Conservation (phyloP, 2,888 invertebrate species). For the Phortica magna region DNA sequence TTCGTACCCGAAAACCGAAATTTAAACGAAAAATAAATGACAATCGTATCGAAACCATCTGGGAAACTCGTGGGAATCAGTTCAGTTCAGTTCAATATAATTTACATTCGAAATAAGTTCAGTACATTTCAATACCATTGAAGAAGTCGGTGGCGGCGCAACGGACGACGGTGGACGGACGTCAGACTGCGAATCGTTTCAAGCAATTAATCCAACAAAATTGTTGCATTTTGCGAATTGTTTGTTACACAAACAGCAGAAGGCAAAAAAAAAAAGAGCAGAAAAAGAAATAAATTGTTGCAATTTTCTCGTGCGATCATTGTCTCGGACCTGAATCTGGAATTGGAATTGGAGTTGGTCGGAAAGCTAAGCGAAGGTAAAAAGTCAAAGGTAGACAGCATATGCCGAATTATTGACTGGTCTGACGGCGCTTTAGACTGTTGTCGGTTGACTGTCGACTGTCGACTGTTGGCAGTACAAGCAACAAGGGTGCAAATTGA, state of each 20-base stretch:
- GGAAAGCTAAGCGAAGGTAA: conserved; percentile 53
- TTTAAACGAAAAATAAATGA: conserved; percentile 39
- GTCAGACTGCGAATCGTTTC: not conserved
- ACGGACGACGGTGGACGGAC: not conserved
- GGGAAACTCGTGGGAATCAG: conserved; percentile 70
- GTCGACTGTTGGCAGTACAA: not conserved
- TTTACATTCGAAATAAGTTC: conserved; percentile 59
- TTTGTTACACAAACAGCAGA: conserved; percentile 30
- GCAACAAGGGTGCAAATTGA: conserved; percentile 30
- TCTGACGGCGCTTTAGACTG: conserved; percentile 38
- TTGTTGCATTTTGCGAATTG: conserved; percentile 32
- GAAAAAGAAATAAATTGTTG: conserved; percentile 59
- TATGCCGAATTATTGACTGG: conserved; percentile 71
- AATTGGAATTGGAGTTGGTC: conserved; percentile 35
- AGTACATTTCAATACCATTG: conserved; percentile 47
- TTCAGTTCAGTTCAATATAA: conserved; percentile 72
- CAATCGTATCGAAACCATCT: conserved; percentile 72
- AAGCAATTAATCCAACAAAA: conserved; percentile 60
- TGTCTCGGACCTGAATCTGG: not conserved
- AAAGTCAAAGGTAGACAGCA: conserved; percentile 43
- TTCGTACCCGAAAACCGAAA: conserved; percentile 32
- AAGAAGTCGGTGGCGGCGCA: not conserved
- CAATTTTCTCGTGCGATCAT: conserved; percentile 64
- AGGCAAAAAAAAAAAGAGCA: conserved; percentile 42
- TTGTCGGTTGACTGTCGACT: conserved; percentile 20